Evolutionary conservation across 1,140 invertebrate genomes (phyloP), one percentile per base, ranked within the genome.

Genomic region (Platorchestia sp.): DNA sequence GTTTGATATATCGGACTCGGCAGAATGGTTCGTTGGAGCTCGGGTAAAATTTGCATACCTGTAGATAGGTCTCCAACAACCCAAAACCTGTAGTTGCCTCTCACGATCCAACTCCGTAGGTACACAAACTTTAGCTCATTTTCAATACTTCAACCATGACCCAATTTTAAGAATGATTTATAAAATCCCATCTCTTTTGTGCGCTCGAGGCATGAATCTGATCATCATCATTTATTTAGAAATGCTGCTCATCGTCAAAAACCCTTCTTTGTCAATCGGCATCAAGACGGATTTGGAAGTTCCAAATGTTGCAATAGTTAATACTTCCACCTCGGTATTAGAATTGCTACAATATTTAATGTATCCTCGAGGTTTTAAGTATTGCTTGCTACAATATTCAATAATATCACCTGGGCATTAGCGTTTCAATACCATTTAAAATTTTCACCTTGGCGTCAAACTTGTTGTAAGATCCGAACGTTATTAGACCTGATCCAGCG

Each of bases 401-500:
- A n/a, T n/a, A n/a, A n/a, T n/a, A n/a, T n/a, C n/a, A n/a, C n/a
- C n/a, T n/a, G n/a, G n/a, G n/a, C n/a, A n/a, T n/a, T n/a, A n/a
- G n/a, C n/a, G n/a, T n/a, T n/a, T n/a, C n/a, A n/a, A n/a, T n/a
- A n/a, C n/a, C n/a, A n/a, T n/a, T n/a, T n/a, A n/a, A 75, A 22
- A 75, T 22, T 75, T 75, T 89, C 40, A 93, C 91, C 43, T 93
- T 97, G 97, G 98, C 98, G 53, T 98, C 97, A 96, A 98, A 98
- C 97, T 98, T 98, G 97, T 98, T 98, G 97, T 98, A 98, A 7
- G 98, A 98, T 44, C 98, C 98, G n/a, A 98, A 97, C 6, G 98
- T 98, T 43, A 98, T 98, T 19, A 98, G 97, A 86, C 98, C 98
- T 96, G 98, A 98, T 98, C 98, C 98, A 14, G 98, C 98, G 3